Base-by-base conservation (phyloP, 2,113 vertebrate genomes). In the Ceyx cyanopectus region DNA sequence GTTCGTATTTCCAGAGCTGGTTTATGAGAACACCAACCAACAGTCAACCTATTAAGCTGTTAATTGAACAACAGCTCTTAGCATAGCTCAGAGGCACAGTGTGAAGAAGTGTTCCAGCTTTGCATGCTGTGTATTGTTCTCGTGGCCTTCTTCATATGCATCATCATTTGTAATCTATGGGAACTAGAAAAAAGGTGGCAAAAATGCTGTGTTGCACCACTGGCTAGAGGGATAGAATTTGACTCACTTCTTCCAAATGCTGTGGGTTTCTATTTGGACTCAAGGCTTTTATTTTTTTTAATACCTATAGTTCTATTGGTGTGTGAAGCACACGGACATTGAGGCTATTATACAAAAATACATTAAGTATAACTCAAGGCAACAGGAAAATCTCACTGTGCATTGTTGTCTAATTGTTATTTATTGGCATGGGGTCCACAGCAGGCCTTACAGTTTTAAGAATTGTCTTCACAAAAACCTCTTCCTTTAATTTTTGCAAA, bases 401-500 rank as follows among this genome's bases (percentile, higher is more conserved):
- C 20, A 1, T 88, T 56, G 32, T 85, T 85, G 43, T 95, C 53
- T 92, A 88, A 77, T 76, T 84, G 69, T 84, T 91, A 90, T 93
- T 92, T 95, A 92, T 91, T 90, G 76, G 22, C 2, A 7, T 56
- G 40, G 18, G 32, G 41, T 89, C 79, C 83, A 60, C 78, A 90
- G 84, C 46, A 94, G 46, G 66, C 16, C 60, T 48, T 87, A 46
- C 16, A 37, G 63, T 82, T 88, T 78, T 45, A 94, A 75, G 77
- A 90, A 81, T 7, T 62, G 19, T 61, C 60, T 92, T 84, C 26
- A n/a, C 19, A 83, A 83, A 88, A 88, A 88, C 63, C 81, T 46
- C 54, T 53, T 93, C 65, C 69, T 95, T 93, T 93, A 84, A 92
- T 94, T 92, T 79, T 72, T 69, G 76, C 75, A 89, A 92, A 90